Percentiles rank a stretch among this genome's conserved stretches.
Conservation (phyloP, 2,888 invertebrate species). For the Caenorhabditis becei region DNA sequence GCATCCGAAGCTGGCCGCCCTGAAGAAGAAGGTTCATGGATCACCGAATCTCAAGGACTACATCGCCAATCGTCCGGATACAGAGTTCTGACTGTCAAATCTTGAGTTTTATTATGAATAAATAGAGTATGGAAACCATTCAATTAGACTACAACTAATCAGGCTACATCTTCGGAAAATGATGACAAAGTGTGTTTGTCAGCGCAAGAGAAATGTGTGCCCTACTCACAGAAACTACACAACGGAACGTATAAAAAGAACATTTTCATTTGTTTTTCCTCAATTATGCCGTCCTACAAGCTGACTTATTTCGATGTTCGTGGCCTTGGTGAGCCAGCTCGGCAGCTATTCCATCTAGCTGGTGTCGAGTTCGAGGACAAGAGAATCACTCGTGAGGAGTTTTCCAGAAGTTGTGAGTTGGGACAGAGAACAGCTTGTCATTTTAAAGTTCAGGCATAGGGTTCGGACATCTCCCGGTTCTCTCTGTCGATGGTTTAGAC, state of each 20-base stretch:
- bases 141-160: not conserved
- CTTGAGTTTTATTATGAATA: too few species aligned
- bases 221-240: too few species aligned
- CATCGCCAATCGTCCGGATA: constrained; percentile 33
- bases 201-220: too few species aligned
- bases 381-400: constrained; percentile 42
- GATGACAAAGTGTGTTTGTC: too few species aligned
- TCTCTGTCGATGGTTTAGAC: constrained; percentile 62
- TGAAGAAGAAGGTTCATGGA: constrained; percentile 21
- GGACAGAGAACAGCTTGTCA: constrained; percentile 8
- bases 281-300: constrained; percentile 60
- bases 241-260: too few species aligned
- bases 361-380: constrained; percentile 59
- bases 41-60: constrained; percentile 37
- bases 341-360: constrained; percentile 57
- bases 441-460: constrained; percentile 56
- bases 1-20: constrained; percentile 26
- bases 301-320: constrained; percentile 64
- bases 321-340: constrained; percentile 54
- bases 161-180: too few species aligned
- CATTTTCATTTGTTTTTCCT: too few species aligned
- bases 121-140: not conserved
- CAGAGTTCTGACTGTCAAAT: constrained; percentile 36
- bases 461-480: constrained; percentile 65
- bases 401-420: constrained; percentile 33